A percentile compares a stretch with the other conserved stretches of the same genome.
Conservation (phyloP, 2,888 invertebrate genomes). For the Brachypalpus laphriformis region DNA sequence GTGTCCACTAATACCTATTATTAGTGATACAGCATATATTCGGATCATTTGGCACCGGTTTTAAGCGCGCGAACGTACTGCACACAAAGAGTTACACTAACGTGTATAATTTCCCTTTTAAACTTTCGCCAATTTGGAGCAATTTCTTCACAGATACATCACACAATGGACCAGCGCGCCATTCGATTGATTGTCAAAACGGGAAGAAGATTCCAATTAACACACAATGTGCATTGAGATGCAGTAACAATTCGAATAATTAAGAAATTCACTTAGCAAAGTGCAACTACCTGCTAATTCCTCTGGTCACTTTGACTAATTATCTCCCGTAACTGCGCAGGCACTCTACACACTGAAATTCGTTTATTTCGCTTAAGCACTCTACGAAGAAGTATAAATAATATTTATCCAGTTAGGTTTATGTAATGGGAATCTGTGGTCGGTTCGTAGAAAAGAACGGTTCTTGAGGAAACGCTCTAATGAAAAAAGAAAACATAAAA, state of each 20-base stretch:
- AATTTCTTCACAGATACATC: conserved; percentile 15
- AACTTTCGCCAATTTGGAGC: conserved; percentile 58
- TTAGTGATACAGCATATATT: conserved; percentile 28
- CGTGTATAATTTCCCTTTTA: conserved; percentile 56
- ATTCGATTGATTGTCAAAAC: not conserved
- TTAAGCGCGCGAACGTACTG: not conserved
- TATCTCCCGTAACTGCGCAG: conserved; percentile 3
- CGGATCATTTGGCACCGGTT: conserved; percentile 30
- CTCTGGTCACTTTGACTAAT: conserved; percentile 10
- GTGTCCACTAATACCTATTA: conserved; percentile 26
- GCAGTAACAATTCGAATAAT: not conserved
- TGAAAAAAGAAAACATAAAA: conserved; percentile 45
- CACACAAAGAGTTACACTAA: conserved; percentile 14
- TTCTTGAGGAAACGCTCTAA: conserved; percentile 66
- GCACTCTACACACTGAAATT: conserved; percentile 27
- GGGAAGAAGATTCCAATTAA: conserved; percentile 55
- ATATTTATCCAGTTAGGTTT: conserved; percentile 55
- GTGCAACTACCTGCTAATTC: not conserved
- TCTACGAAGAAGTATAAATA: conserved; percentile 49
- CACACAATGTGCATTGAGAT: conserved; percentile 9
- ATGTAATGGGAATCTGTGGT: conserved; percentile 41
- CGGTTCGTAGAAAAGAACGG: conserved; percentile 65
- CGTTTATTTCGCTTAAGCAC: conserved; percentile 34
- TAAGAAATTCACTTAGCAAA: conserved; percentile 7
- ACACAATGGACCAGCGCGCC: conserved; percentile 20